Evolutionary conservation across 2,888 invertebrate species (phyloP).

Genomic region (Tetrapedia diversipes): DNA sequence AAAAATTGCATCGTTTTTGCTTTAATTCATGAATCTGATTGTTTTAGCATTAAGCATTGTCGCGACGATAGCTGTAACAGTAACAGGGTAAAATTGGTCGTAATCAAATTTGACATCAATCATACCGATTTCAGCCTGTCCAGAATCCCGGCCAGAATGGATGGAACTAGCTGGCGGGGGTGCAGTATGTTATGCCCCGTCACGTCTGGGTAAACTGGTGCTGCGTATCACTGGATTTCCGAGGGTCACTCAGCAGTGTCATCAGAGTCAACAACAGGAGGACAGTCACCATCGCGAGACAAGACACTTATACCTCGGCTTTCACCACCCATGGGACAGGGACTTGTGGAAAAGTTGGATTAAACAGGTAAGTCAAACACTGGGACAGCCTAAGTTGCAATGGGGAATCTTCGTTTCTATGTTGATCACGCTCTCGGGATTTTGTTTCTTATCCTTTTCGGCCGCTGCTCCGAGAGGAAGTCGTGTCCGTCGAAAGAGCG

Average conservation of each 20-base stretch:
- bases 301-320: slow-evolving; percentile 87
- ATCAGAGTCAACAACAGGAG: slow-evolving; percentile 62
- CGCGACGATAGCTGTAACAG: not conserved
- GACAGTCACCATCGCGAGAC: slow-evolving; percentile 76
- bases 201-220: slow-evolving; percentile 82
- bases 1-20: too few relatives aligned
- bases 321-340: slow-evolving; percentile 87
- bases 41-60: too few relatives aligned
- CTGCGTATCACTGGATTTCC: slow-evolving; percentile 82
- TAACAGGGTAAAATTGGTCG: slow-evolving; percentile 1
- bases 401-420: slow-evolving; percentile 11
- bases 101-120: slow-evolving; percentile 44
- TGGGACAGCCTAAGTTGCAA: not conserved
- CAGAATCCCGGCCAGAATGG: slow-evolving; percentile 80
- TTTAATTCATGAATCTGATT: too few relatives aligned
- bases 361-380: slow-evolving; percentile 84
- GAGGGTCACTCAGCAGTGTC: slow-evolving; percentile 73
- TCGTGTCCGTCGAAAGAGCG: not conserved
- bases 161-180: slow-evolving; percentile 79
- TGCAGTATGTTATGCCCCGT: slow-evolving; percentile 80
- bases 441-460: not conserved
- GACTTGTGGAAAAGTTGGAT: slow-evolving; percentile 88
- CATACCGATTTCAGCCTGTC: slow-evolving; percentile 72
- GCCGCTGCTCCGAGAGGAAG: not conserved
- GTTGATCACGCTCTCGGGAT: not conserved